Percentiles rank a stretch among this genome's conserved stretches.
phyloP scores from a whole-genome alignment of 2,888 invertebrate genomes.

The Epinotia ramella region DNA sequence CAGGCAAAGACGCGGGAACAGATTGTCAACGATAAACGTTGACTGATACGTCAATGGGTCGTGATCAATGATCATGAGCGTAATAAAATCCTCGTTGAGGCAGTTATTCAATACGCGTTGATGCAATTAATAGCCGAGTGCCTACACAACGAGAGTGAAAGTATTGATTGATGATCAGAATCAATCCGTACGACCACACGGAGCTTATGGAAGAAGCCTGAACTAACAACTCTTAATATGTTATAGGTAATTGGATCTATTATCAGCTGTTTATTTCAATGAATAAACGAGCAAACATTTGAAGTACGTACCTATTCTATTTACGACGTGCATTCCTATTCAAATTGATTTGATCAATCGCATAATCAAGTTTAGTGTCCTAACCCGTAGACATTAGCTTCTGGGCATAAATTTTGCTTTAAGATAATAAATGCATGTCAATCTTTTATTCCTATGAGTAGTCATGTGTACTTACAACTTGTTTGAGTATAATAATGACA shows the following conservation, averaged over 20 bases:
- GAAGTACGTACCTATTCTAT: not conserved
- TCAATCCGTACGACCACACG: conserved; percentile 21
- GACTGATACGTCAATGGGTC: conserved; percentile 6
- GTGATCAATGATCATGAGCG: conserved; percentile 11
- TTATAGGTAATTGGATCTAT: conserved; percentile 21
- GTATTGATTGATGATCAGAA: conserved; percentile 19
- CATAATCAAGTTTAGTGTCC: not conserved
- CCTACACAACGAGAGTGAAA: conserved; percentile 39
- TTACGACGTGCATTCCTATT: not conserved
- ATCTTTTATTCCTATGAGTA: conserved; percentile 26
- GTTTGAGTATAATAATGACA: conserved; percentile 3
- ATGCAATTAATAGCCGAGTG: conserved; percentile 33
- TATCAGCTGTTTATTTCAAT: not conserved
- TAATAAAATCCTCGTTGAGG: conserved; percentile 25
- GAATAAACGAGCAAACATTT: not conserved
- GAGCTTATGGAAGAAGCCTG: conserved; percentile 1
- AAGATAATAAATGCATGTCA: conserved; percentile 24
- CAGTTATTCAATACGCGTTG: conserved; percentile 33
- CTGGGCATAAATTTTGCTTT: not conserved
- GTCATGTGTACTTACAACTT: conserved; percentile 7
- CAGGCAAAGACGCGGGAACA: not conserved
- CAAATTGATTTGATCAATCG: not conserved
- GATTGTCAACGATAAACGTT: not conserved
- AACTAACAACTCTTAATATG: conserved; percentile 21
- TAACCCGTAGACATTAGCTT: conserved; percentile 4